phyloP scores from a whole-genome alignment of 2,797 vertebrate species.

The Falco peregrinus region DNA sequence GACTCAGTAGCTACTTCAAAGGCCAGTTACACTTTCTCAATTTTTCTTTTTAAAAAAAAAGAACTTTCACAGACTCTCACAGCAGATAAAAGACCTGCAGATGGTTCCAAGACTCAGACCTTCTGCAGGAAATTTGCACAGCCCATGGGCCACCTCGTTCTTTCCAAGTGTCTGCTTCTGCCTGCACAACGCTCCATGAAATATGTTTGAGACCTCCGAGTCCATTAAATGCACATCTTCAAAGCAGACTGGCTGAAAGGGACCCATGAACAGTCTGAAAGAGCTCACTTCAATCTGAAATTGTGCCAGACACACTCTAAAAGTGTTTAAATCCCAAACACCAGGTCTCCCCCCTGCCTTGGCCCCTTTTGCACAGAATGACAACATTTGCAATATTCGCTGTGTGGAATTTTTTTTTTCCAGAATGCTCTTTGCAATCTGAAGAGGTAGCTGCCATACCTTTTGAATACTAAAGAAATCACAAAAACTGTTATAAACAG shows the following conservation, averaged over 20 bases:
- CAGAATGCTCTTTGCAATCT: not conserved
- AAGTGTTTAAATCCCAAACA: not conserved
- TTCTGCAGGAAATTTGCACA: not conserved
- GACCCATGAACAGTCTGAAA: not conserved
- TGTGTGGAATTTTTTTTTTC: not conserved
- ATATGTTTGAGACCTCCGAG: not conserved
- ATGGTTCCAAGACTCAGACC: not conserved
- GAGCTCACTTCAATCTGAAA: not conserved
- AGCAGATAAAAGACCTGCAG: not conserved
- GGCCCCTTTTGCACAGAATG: not conserved
- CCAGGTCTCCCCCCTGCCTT: not conserved
- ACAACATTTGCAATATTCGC: not conserved
- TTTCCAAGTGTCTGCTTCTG: not conserved
- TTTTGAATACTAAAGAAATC: not conserved
- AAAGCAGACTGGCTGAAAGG: not conserved
- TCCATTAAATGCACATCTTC: not conserved
- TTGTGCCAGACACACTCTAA: not conserved
- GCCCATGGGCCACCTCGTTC: not conserved
- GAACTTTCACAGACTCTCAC: not conserved
- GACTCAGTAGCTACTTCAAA: conserved; percentile 5
- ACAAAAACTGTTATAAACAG: not conserved
- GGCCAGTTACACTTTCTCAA: not conserved
- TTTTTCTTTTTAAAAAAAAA: not conserved
- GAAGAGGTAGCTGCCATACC: not conserved
- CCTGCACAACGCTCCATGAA: not conserved